Base-by-base conservation (phyloP, 1,140 invertebrate genomes). In the Magallana angulata region DNA sequence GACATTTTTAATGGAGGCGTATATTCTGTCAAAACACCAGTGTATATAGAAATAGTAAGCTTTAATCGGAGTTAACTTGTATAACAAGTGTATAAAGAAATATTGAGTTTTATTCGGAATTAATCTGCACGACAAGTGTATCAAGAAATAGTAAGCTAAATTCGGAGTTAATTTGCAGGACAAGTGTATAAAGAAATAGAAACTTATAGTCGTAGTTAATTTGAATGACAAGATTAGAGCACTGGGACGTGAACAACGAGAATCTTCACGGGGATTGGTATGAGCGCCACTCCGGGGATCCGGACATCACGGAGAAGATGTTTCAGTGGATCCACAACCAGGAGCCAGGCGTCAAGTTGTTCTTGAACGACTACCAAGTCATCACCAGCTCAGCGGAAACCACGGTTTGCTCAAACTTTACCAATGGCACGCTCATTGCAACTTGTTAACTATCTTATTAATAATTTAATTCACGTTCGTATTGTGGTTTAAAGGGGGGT, bases 161-260 rank as follows among this genome's bases (percentile, higher is more conserved):
- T 24, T 24, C 24, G 24, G 24, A 24, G 24, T 24, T 24, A 24
- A 24, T 24, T 24, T 24, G 24, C 24, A 24, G 24, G 24, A 48
- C 36, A 2, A 48, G 36, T 48, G 36, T 48, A 48, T 48, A 48
- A 48, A 48, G 36, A 48, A 48, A 3, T 48, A 48, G 36, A 4
- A 48, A 48, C 3, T 0, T 48, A 48, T 4, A 48, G 36, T 48
- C 36, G 36, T 48, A 48, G 36, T 48, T 48, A 24, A 48, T 84
- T 58, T 36, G 36, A 7, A 8, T 71, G 30, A 83, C 3, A 84
- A 91, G 89, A 24, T 14, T 90, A 16, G 57, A 89, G 59, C 90
- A 91, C 59, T 93, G 92, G 93, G 93, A 93, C 86, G 92, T 93
- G 3, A 92, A 92, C 90, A 93, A 93, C 86, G 93, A 93, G 62